phyloP scores from a whole-genome alignment of 2,113 vertebrate species.

The Mohoua ochrocephala region DNA sequence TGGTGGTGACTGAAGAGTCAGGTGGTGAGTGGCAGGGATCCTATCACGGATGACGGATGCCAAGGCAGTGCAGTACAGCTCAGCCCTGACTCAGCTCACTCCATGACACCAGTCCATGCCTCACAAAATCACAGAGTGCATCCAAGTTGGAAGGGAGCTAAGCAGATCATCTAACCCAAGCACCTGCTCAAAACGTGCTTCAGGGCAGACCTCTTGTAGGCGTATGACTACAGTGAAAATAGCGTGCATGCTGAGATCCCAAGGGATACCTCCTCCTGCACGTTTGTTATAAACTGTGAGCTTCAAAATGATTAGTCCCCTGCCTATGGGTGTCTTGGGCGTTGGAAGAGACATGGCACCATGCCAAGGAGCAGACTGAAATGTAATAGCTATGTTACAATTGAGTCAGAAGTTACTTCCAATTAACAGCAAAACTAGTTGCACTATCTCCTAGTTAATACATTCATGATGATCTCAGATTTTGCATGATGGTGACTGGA shows the following conservation, averaged over 20 bases:
- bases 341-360: neutral
- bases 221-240: neutral
- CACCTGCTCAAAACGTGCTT: too few relatives aligned
- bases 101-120: accelerated
- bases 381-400: neutral
- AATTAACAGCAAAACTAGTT: neutral
- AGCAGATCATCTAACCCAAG: neutral
- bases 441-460: neutral
- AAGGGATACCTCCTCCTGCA: neutral
- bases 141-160: neutral
- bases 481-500: neutral
- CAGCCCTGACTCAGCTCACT: neutral
- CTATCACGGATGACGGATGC: accelerated
- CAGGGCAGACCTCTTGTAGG: neutral
- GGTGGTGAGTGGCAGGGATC: neutral
- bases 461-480: neutral
- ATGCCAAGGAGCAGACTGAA: neutral
- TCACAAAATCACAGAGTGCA: neutral
- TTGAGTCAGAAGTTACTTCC: neutral
- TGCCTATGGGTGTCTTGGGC: neutral
- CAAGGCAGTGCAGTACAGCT: neutral
- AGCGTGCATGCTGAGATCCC: neutral
- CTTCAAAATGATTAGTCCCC: neutral
- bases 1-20: neutral
- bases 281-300: neutral